Evolutionary conservation across 23 tunicate genomes (phyloP), one percentile per base, ranked within the genome.

Genomic region (Trididemnum clinides): DNA sequence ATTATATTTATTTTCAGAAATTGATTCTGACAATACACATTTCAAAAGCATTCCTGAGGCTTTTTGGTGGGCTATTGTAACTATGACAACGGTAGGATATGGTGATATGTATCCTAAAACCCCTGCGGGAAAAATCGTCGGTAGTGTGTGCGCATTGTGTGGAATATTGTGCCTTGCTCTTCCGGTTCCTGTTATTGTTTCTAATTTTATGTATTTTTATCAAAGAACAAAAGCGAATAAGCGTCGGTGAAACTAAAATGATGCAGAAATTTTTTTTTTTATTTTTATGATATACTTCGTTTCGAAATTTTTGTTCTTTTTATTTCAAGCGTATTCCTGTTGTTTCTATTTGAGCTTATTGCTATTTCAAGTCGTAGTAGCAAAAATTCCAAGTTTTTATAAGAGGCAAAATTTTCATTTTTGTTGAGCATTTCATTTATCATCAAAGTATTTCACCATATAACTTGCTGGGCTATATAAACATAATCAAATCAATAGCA

Each of bases 21-120:
- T 77, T 75, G 89, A 88, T 72, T 10, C 80, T 2, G 57, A 66
- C 33, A 28, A 73, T 29, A 77, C 98, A 27, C 70, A 94, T 35
- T 94, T 94, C 90, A 85, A 81, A 10, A 94, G 98, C 44, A 94
- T 94, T 18, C 98, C 98, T 64, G 90, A 89, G 37, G 98, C 98
- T 18, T 94, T 94, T 82, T 94, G 98, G 98, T 94, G 98, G 98
- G 98, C 98, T 7, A 94, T 94, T 44, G 98, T 94, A 3, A 94
- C 98, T 77, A 94, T 94, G 98, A 94, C 98, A 64, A 94, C 98
- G 1, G 98, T 94, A 0, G 98, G 98, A 2, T 94, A 94, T 77
- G 99, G 99, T 0, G 99, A 97, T 88, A 97, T 97, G 97, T 90
- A 94, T 58, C 99, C 99, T 2, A 85, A 88, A 0, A 92, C 99